Percentiles rank a stretch among this genome's conserved stretches.
phyloP scores from a whole-genome alignment of 2,113 vertebrate genomes.

The Lasiurus cinereus region DNA sequence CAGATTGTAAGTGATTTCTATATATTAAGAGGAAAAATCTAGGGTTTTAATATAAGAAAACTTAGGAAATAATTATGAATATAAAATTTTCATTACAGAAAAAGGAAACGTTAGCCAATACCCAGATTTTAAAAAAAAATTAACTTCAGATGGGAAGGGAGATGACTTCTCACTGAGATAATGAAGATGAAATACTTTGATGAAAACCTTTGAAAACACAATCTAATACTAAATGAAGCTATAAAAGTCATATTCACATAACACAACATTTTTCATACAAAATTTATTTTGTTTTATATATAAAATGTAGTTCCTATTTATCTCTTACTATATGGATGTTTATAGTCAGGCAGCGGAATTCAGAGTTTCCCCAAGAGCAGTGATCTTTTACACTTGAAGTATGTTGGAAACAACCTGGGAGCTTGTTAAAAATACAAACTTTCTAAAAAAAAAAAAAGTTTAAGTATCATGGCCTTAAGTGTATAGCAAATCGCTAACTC shows the following conservation, averaged over 20 bases:
- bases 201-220: neutral
- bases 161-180: neutral
- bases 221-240: neutral
- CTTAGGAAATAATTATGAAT: neutral
- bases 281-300: neutral
- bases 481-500: neutral
- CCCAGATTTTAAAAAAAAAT: neutral
- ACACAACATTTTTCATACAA: neutral
- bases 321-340: neutral
- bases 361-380: neutral
- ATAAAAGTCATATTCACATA: too few species aligned
- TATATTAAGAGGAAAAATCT: neutral
- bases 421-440: conserved; percentile 26
- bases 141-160: neutral
- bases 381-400: neutral
- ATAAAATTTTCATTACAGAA: neutral
- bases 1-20: neutral
- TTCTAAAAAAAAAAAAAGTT: neutral
- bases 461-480: neutral
- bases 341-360: neutral
- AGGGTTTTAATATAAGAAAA: neutral
- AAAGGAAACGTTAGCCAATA: neutral
- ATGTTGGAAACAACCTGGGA: neutral
- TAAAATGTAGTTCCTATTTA: neutral
- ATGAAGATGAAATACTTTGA: neutral